These are phyloP conservation scores for Sinopyrophorus schimmeli DNA, from an alignment of 2,888 invertebrate genomes.

Conservation along the genomic window DNA sequence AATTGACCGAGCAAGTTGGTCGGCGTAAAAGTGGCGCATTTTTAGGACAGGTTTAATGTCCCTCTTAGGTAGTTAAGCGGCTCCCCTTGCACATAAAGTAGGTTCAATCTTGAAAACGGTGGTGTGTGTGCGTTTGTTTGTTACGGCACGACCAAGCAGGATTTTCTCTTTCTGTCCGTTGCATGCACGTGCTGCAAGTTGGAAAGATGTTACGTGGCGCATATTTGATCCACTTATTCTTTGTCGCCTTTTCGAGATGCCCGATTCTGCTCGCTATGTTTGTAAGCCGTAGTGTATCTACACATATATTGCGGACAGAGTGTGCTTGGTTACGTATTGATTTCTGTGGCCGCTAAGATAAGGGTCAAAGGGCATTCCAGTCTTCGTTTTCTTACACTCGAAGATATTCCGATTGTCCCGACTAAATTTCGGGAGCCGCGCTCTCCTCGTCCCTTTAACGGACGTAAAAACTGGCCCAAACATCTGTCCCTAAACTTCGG, in stretches of 20 bases:
- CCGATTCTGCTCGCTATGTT: constrained; percentile 38
- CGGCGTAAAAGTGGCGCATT: constrained; percentile 22
- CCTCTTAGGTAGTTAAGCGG: constrained; percentile 28
- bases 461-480: not conserved
- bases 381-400: constrained; percentile 31
- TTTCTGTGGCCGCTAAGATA: constrained; percentile 53
- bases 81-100: constrained; percentile 28
- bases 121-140: too few species aligned
- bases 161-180: constrained; percentile 27
- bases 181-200: constrained; percentile 22
- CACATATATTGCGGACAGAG: constrained; percentile 43
- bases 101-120: constrained; percentile 27
- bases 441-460: too few species aligned
- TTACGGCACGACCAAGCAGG: constrained; percentile 4
- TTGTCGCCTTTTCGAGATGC: constrained; percentile 34
- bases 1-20: constrained; percentile 9
- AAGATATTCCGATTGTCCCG: not conserved
- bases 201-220: constrained; percentile 31
- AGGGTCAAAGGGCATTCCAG: constrained; percentile 53
- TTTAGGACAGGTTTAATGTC: constrained; percentile 29
- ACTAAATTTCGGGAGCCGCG: too few species aligned
- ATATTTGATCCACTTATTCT: constrained; percentile 35
- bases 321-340: constrained; percentile 52
- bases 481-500: constrained; percentile 2
- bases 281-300: constrained; percentile 43